Conservation (phyloP, 2,113 vertebrate species). For the Drymodes brunneopygia region DNA sequence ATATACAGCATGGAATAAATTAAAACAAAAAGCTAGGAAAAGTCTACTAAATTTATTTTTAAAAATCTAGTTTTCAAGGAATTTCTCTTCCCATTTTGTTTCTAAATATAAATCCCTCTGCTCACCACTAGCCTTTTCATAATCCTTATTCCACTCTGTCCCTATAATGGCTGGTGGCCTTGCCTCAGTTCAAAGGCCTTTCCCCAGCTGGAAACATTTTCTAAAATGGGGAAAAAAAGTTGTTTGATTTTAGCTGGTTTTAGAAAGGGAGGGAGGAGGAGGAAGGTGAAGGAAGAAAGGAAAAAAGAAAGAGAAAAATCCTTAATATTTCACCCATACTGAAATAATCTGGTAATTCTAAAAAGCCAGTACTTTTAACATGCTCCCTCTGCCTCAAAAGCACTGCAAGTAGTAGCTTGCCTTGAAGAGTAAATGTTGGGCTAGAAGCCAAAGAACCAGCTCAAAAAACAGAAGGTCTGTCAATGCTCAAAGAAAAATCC, state of each 20-base stretch:
- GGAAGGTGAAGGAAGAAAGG: background rate
- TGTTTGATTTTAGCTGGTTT: background rate
- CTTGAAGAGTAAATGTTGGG: background rate
- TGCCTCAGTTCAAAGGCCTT: constrained; percentile 2
- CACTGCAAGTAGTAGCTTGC: background rate
- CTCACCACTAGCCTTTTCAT: background rate
- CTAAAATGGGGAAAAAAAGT: background rate
- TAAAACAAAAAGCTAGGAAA: background rate
- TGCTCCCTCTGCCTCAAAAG: background rate
- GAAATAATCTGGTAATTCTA: background rate
- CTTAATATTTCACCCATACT: background rate
- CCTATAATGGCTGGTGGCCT: background rate
- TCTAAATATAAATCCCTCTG: background rate
- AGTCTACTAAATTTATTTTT: background rate
- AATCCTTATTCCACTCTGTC: background rate
- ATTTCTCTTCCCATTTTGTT: background rate
- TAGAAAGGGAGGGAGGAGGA: background rate
- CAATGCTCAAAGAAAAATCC: background rate
- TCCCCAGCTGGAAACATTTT: constrained; percentile 19
- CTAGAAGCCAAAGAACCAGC: constrained; percentile 5
- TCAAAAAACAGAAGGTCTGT: constrained; percentile 25
- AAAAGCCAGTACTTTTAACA: background rate
- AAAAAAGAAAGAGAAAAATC: background rate
- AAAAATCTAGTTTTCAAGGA: background rate
- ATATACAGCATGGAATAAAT: background rate